Percentiles rank a stretch among this genome's conserved stretches.
Evolutionary conservation across 2,797 vertebrate genomes (phyloP).

Genomic region (Ara ararauna): DNA sequence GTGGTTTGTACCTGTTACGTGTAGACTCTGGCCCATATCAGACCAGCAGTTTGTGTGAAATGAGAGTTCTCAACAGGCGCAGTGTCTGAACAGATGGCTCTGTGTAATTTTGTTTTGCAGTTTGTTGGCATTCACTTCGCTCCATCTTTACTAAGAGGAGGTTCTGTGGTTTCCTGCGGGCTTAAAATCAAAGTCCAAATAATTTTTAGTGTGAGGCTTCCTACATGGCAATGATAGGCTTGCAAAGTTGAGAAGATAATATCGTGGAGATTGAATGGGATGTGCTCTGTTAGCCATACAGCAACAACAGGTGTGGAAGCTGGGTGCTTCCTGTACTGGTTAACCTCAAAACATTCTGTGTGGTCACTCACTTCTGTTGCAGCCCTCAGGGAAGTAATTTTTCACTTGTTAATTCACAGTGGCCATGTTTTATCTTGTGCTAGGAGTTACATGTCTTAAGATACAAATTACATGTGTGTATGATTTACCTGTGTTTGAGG

Average conservation of each 20-base stretch:
- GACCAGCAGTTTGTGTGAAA: neutral
- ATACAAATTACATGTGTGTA: neutral
- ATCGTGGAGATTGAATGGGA: fast-evolving
- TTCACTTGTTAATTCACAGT: neutral
- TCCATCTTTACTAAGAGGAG: neutral
- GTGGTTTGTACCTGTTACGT: neutral
- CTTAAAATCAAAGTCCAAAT: neutral
- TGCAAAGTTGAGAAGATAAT: neutral
- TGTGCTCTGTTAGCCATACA: neutral
- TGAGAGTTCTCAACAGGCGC: neutral
- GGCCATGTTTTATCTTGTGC: neutral
- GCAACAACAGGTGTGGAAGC: neutral
- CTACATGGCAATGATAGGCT: fast-evolving
- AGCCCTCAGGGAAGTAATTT: neutral
- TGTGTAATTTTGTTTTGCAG: neutral
- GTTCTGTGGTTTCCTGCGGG: neutral
- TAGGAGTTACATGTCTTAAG: neutral
- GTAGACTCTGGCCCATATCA: neutral
- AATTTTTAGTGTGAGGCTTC: neutral
- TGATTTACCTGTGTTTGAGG: neutral
- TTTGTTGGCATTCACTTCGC: neutral
- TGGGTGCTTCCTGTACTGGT: neutral
- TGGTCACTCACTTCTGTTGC: neutral
- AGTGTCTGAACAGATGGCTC: conserved; percentile 16
- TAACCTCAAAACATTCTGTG: neutral